Conservation (phyloP, 2,797 vertebrate genomes). For the Acropternis orthonyx region DNA sequence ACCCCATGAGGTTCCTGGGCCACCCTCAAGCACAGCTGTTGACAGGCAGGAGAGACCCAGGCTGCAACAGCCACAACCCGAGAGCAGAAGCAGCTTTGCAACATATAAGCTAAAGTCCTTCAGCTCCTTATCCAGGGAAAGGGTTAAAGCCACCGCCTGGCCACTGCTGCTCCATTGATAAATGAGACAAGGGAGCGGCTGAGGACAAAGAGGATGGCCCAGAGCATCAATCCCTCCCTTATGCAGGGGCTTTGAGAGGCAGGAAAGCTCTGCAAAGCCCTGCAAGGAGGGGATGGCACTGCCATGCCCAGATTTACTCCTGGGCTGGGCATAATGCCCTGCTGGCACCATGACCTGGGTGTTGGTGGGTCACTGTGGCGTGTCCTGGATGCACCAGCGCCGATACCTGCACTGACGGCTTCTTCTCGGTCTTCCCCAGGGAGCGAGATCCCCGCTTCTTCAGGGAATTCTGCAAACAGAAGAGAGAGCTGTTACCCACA, state of each 20-base stretch:
- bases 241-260: neutral
- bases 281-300: neutral
- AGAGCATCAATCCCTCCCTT: slow-evolving; percentile 25
- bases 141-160: neutral
- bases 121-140: neutral
- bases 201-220: slow-evolving; percentile 15
- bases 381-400: rapidly evolving
- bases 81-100: neutral
- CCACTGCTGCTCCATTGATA: slow-evolving; percentile 23
- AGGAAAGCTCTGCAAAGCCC: neutral
- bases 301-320: neutral
- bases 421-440: slow-evolving; percentile 91
- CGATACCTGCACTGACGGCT: slow-evolving; percentile 86
- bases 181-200: neutral
- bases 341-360: neutral
- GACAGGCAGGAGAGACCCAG: neutral
- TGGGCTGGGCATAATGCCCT: neutral
- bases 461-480: slow-evolving; percentile 85
- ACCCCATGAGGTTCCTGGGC: rapidly evolving
- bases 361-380: rapidly evolving
- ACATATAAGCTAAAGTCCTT: neutral
- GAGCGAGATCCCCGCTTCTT: slow-evolving; percentile 91
- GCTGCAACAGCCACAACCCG: neutral
- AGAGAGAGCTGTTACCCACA: neutral
- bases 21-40: neutral